phyloP scores from a whole-genome alignment of 2,113 vertebrate genomes.

The Corythornis madagascariensis region DNA sequence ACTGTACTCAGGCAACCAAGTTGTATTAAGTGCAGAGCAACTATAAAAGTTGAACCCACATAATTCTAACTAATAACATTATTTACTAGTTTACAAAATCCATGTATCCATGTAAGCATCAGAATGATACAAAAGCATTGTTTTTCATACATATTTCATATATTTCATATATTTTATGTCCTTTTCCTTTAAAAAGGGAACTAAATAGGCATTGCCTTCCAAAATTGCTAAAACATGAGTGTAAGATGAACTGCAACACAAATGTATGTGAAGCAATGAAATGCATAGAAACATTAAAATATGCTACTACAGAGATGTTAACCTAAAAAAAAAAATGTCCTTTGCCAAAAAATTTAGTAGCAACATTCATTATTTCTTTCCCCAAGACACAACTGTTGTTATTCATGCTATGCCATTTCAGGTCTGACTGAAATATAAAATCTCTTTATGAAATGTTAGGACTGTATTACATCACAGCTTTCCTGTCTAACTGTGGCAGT shows the following conservation, averaged over 20 bases:
- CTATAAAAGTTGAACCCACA: background rate
- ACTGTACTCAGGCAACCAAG: background rate
- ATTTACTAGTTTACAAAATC: background rate
- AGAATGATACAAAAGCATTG: background rate
- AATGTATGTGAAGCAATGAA: background rate
- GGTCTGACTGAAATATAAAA: conserved; percentile 64
- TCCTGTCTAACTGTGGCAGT: conserved; percentile 43
- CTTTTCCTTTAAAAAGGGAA: background rate
- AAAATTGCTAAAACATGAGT: background rate
- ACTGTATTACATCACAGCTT: conserved; percentile 22
- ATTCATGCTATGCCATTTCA: conserved; percentile 32
- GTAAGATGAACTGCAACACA: background rate
- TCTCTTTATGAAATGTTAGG: conserved; percentile 56
- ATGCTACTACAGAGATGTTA: background rate
- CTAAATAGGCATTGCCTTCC: background rate
- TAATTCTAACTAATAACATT: background rate
- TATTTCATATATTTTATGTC: background rate
- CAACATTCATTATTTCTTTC: background rate
- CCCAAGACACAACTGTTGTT: conserved; percentile 5
- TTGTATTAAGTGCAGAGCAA: background rate
- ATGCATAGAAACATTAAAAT: background rate
- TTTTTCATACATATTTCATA: background rate
- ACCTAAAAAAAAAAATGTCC: background rate
- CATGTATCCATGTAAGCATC: background rate
- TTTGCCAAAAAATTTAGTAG: conserved; percentile 32